Conservation (phyloP, 2,113 vertebrate species). For the Myiopsitta monachus region DNA sequence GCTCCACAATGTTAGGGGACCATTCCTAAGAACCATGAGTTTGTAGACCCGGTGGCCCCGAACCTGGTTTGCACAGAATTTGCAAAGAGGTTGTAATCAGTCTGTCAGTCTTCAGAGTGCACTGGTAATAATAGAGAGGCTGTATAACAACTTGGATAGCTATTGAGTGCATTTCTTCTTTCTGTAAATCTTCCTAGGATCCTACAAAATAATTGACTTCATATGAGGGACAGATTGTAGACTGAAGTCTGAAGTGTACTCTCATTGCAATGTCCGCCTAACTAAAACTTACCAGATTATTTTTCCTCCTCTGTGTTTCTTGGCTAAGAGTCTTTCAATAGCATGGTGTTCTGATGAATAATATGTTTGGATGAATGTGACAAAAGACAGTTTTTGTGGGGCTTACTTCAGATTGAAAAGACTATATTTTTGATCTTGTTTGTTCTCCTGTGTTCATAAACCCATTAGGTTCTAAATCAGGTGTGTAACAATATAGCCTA, state of each 20-base stretch:
- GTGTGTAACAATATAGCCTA: not conserved
- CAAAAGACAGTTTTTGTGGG: not conserved
- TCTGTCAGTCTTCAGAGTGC: not conserved
- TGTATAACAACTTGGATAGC: not conserved
- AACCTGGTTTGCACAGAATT: not conserved
- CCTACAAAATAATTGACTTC: not conserved
- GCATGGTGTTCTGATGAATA: not conserved
- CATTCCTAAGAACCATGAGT: not conserved
- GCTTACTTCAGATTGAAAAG: not conserved
- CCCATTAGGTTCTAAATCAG: conserved; percentile 6
- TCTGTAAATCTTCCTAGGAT: not conserved
- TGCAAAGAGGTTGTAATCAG: not conserved
- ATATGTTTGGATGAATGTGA: not conserved
- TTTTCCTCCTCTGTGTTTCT: not conserved
- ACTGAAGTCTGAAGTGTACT: not conserved
- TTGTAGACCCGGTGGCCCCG: not conserved
- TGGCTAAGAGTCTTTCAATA: not conserved
- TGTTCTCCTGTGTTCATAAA: not conserved
- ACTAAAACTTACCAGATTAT: not conserved
- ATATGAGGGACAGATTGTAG: not conserved
- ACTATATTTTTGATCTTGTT: not conserved
- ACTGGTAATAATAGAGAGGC: not conserved
- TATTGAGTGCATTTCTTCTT: not conserved
- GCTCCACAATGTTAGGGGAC: not conserved
- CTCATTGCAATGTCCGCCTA: not conserved